Conservation (phyloP, 1,140 invertebrate genomes). For the Bombus superbus region DNA sequence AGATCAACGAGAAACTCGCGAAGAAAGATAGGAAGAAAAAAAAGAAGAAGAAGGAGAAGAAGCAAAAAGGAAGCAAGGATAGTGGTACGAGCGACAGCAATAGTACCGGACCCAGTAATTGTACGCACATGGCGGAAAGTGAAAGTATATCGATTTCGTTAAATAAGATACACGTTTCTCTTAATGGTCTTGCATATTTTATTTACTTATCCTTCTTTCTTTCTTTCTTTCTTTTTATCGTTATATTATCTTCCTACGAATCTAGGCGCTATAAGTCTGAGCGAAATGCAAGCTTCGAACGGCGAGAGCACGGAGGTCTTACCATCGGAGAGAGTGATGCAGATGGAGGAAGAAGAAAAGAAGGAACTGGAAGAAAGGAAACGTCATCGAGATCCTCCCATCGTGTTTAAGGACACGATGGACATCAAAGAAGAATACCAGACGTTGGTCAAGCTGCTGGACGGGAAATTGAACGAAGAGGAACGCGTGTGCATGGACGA, state of each 20-base stretch:
- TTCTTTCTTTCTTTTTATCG: neutral
- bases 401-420: conserved; percentile 89
- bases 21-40: conserved; percentile 89
- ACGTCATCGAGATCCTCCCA: conserved; percentile 90
- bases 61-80: conserved; percentile 75
- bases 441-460: conserved; percentile 84
- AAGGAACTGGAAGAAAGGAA: conserved; percentile 88
- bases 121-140: conserved; percentile 77
- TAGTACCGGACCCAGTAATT: conserved; percentile 78
- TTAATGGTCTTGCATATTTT: neutral
- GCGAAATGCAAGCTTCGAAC: conserved; percentile 73
- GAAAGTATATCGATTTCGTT: conserved; percentile 67
- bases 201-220: too few relatives aligned
- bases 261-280: conserved; percentile 68
- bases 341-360: conserved; percentile 87
- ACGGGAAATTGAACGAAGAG: conserved; percentile 87
- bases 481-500: conserved; percentile 90
- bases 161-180: too few relatives aligned
- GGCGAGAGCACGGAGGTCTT: conserved; percentile 77
- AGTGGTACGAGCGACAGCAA: conserved; percentile 76
- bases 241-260: neutral
- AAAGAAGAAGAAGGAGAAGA: conserved; percentile 88
- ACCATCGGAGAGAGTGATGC: conserved; percentile 82
- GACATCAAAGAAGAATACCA: conserved; percentile 88
- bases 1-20: conserved; percentile 88